phyloP scores from a whole-genome alignment of 1,140 invertebrate genomes.

The Orius laevigatus region DNA sequence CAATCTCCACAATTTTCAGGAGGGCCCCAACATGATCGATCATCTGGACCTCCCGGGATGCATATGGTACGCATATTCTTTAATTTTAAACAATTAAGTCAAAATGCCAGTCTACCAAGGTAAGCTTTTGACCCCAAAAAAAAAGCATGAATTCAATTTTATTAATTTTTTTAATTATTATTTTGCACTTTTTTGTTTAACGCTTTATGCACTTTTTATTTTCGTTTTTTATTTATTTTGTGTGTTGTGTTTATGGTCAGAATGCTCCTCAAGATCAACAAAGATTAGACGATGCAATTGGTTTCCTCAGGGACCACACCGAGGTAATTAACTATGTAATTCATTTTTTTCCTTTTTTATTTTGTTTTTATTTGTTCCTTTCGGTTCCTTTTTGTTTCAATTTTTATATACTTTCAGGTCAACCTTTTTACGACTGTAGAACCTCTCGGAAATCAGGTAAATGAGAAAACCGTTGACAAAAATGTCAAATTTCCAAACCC shows the following conservation, averaged over 20 bases:
- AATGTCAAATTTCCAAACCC: too few relatives aligned
- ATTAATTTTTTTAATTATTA: conserved; percentile 12
- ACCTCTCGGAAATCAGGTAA: too few relatives aligned
- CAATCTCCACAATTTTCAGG: conserved; percentile 22
- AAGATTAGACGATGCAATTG: conserved; percentile 76
- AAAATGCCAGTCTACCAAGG: background rate
- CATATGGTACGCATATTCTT: conserved; percentile 30
- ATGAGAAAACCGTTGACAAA: too few relatives aligned
- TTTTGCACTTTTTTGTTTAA: conserved; percentile 6
- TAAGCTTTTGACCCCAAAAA: conserved; percentile 3
- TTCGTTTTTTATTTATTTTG: conserved; percentile 34
- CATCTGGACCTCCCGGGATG: conserved; percentile 13
- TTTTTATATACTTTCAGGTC: conserved; percentile 6
- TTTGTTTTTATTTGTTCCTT: conserved; percentile 9
- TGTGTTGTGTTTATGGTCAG: conserved; percentile 26
- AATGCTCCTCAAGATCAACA: conserved; percentile 53
- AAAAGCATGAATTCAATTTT: background rate
- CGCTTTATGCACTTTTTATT: conserved; percentile 28
- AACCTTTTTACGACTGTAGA: too few relatives aligned
- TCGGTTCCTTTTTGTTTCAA: conserved; percentile 11
- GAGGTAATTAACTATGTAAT: conserved; percentile 41
- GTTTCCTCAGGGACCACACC: conserved; percentile 68
- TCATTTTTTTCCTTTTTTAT: conserved; percentile 23
- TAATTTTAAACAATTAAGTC: background rate
- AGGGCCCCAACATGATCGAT: conserved; percentile 19